Evolutionary conservation across 2,797 vertebrate genomes (phyloP).

Genomic region (Scolopax rusticola): DNA sequence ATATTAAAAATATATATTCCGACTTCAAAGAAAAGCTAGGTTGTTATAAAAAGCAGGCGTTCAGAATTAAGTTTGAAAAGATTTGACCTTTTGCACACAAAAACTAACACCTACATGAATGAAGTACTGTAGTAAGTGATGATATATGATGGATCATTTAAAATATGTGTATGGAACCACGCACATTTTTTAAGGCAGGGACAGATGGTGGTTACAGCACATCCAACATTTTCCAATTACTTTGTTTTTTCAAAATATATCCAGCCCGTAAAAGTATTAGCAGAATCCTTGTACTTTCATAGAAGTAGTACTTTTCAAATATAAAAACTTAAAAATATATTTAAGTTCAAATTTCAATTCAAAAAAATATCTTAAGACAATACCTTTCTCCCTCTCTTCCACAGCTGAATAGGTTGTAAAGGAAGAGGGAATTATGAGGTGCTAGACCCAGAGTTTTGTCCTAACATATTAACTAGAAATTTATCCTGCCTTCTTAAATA

Average conservation of each 20-base stretch:
- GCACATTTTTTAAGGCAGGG: constrained; percentile 51
- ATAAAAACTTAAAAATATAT: not conserved
- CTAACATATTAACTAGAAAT: not conserved
- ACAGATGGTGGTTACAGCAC: constrained; percentile 42
- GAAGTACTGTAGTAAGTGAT: constrained; percentile 70
- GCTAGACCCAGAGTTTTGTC: not conserved
- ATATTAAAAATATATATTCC: constrained; percentile 51
- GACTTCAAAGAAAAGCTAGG: constrained; percentile 28
- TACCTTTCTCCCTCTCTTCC: not conserved
- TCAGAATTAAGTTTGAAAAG: constrained; percentile 62
- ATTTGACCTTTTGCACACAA: constrained; percentile 62
- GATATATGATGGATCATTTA: constrained; percentile 67
- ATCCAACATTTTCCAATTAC: constrained; percentile 63
- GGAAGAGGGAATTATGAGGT: not conserved
- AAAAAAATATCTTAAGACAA: not conserved
- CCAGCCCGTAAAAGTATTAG: constrained; percentile 48
- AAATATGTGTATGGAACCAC: constrained; percentile 31
- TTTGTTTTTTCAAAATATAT: constrained; percentile 59
- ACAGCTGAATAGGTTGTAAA: not conserved
- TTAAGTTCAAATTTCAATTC: not conserved
- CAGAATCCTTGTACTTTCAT: not conserved
- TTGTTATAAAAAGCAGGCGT: constrained; percentile 21
- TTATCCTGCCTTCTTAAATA: not conserved
- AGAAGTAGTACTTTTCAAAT: not conserved
- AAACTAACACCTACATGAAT: constrained; percentile 68